Percentiles rank a stretch among this genome's conserved stretches.
phyloP scores from a whole-genome alignment of 2,797 vertebrate genomes.

The Petrocephalus sullivani region DNA sequence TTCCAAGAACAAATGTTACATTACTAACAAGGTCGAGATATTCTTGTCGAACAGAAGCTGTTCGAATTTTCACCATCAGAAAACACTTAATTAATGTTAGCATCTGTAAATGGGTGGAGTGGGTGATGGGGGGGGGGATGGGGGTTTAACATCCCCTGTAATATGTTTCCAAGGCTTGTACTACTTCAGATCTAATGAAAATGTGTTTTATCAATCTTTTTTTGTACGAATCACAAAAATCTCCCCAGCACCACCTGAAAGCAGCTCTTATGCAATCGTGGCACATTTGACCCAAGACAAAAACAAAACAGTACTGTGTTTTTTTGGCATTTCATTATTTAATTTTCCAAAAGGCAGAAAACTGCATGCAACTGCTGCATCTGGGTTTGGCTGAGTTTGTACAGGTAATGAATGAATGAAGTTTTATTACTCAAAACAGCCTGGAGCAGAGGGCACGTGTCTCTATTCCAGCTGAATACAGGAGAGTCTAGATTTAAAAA shows the following conservation, averaged over 20 bases:
- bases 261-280: not conserved
- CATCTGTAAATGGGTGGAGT: constrained; percentile 4
- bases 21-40: constrained; percentile 44
- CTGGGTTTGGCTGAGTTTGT: not conserved
- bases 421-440: not conserved
- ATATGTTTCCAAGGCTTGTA: not conserved
- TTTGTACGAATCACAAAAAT: not conserved
- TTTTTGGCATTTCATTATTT: not conserved
- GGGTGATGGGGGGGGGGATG: not conserved
- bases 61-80: constrained; percentile 15
- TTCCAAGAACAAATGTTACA: constrained; percentile 39
- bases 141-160: not conserved
- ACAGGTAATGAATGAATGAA: not conserved
- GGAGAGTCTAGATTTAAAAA: not conserved
- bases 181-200: not conserved
- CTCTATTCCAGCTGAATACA: not conserved
- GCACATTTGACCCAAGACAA: not conserved
- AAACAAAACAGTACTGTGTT: not conserved
- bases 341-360: not conserved
- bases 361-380: not conserved
- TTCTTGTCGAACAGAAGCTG: constrained; percentile 34
- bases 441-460: not conserved
- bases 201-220: not conserved
- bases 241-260: not conserved
- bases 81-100: constrained; percentile 19